These are phyloP conservation scores for Drosophila orosa DNA, from an alignment of 1,140 invertebrate genomes.

Conservation along the genomic window DNA sequence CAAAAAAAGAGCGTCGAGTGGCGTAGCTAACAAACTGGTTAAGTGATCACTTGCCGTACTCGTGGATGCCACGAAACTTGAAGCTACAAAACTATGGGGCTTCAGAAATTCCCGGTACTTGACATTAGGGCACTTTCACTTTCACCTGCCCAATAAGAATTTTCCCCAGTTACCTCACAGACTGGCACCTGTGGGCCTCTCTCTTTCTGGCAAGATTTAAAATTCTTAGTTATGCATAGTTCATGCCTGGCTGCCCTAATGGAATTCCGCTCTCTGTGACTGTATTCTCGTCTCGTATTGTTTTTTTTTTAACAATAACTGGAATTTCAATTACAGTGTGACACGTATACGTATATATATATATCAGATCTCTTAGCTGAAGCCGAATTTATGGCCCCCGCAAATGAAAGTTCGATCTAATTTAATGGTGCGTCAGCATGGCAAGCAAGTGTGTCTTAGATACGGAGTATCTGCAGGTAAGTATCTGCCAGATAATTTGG, in stretches of 20 bases:
- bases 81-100: slow-evolving; percentile 7
- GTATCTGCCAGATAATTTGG: slow-evolving; percentile 25
- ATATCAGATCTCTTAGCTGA: neutral
- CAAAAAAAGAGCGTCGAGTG: slow-evolving; percentile 11
- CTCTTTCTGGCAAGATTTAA: slow-evolving; percentile 12
- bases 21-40: slow-evolving; percentile 45
- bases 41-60: slow-evolving; percentile 44
- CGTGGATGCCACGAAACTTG: slow-evolving; percentile 37
- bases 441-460: slow-evolving; percentile 17
- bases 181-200: neutral
- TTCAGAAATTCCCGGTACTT: slow-evolving; percentile 35
- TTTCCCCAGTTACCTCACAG: neutral
- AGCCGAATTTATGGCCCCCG: slow-evolving; percentile 34
- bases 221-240: slow-evolving; percentile 71
- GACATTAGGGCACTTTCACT: slow-evolving; percentile 69
- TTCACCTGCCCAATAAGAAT: slow-evolving; percentile 48
- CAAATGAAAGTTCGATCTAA: slow-evolving; percentile 47
- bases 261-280: slow-evolving; percentile 49
- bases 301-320: slow-evolving; percentile 43
- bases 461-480: slow-evolving; percentile 5
- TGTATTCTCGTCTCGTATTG: slow-evolving; percentile 26
- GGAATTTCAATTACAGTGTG: slow-evolving; percentile 32
- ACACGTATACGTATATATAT: neutral
- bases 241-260: slow-evolving; percentile 65
- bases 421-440: slow-evolving; percentile 27